Conservation (phyloP, 2,888 invertebrate genomes). For the Nephrotoma guestfalica region DNA sequence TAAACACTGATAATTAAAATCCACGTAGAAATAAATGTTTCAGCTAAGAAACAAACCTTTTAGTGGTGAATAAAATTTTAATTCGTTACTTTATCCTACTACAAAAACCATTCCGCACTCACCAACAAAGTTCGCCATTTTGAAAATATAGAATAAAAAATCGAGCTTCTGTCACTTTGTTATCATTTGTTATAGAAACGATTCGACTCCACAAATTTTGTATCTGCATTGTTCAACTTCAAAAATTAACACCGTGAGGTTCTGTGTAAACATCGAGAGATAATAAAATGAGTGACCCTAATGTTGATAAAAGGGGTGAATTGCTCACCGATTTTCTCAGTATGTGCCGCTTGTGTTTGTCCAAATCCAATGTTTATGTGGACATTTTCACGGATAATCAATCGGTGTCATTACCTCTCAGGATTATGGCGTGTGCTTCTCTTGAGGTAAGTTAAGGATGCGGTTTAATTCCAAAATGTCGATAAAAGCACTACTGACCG, state of each 20-base stretch:
- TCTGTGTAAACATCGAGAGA: no score
- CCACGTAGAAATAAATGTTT: no score
- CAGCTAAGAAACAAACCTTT: no score
- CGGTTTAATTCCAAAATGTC: neutral
- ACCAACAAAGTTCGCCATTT: neutral
- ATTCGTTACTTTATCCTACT: no score
- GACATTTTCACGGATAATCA: slow-evolving; percentile 27
- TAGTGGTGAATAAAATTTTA: no score
- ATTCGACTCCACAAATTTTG: neutral
- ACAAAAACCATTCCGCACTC: no score
- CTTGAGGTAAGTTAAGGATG: slow-evolving; percentile 48
- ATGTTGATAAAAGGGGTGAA: slow-evolving; percentile 3
- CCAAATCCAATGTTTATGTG: slow-evolving; percentile 16
- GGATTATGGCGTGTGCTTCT: slow-evolving; percentile 62
- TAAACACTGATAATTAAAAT: no score
- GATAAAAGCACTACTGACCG: neutral
- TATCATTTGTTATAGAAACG: neutral
- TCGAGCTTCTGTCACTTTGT: neutral
- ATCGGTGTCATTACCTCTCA: slow-evolving; percentile 43
- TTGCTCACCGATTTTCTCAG: neutral
- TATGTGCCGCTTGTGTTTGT: slow-evolving; percentile 27
- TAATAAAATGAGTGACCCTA: neutral
- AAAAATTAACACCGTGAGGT: neutral
- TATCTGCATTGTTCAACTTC: neutral
- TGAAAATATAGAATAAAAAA: neutral